Evolutionary conservation across 2,113 vertebrate genomes (phyloP), one percentile per base, ranked within the genome.

Genomic region (Sigmodon hispidus): DNA sequence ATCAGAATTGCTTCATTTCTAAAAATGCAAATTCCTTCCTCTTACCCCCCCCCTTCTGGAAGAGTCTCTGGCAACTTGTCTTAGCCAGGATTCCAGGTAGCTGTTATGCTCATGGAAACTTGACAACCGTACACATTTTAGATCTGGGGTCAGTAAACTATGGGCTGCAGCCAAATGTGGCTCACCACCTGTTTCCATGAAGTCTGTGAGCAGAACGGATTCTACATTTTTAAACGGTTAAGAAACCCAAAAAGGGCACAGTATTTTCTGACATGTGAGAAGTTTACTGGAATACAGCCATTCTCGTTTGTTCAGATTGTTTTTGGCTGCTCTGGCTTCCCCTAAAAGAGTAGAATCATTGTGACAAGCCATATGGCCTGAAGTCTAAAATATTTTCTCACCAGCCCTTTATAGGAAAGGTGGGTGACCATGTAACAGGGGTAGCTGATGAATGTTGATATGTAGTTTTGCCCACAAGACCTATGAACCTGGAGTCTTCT

Each of bases 361-460:
- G 76, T 43, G 84, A 90, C 87, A 96, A 65, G 83, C 36, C 80
- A 95, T 63, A 89, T 90, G 90, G 93, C 61, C 50, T 0, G 0
- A 5, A 65, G 75, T 79, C 90, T 70, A 55, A 96, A 84, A 76
- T 94, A 91, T 91, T 75, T 92, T 91, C 70, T 94, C 16, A n/a
- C 24, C 61, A 72, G 52, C n/a, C 31, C 57, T 95, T 63, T 70
- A 75, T 45, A 87, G 93, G 57, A 84, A 67, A 96, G 69, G 63
- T 88, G 48, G 75, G 70, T 70, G 75, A 89, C 40, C 29, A 12
- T 84, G 52, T n/a, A 36, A 63, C 81, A 83, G 63, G 12, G 29
- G 36, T 6, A 24, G 26, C 43, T 45, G 13, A 34, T 61, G 45
- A 67, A 72, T 13, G 9, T 50, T 65, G 15, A 76, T 11, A 1